Base-by-base conservation (phyloP, 2,113 vertebrate genomes). In the Mionectes macconnelli region DNA sequence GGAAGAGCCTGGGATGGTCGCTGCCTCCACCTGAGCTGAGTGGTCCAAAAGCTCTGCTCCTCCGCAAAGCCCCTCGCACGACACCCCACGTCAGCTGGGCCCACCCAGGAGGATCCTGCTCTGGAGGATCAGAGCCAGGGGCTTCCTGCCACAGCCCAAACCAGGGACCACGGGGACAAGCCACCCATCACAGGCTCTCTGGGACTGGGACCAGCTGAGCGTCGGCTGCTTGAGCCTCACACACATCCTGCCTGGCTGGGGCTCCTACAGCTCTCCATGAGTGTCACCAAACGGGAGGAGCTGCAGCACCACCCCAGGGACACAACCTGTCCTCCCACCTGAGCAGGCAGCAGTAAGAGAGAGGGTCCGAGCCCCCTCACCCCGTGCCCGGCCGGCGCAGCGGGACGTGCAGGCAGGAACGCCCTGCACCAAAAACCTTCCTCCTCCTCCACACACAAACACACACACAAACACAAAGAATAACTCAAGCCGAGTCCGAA, bases 1-100 rank as follows among this genome's bases (percentile, higher is more conserved):
- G 78, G 91, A 96, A 95, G 90, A 96, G 63, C 87, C 92, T 88
- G 87, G 9, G 67, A 88, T 14, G 84, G 83, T 42, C 40, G 33
- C 85, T 88, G 85, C 82, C 82, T 91, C 72, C 67, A 63, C 68
- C 75, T 47, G 67, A 83, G 35, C 6, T 13, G 75, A 84, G 21
- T 12, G 4, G 8, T 80, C n/a, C 52, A n/a, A 50, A 37, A 44
- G 53, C 67, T 87, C 59, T 37, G 20, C 50, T 88, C 78, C 85
- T 85, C 53, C 0, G 47, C 74, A 84, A 50, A 74, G 56, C 60
- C 53, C 53, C 63, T 69, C 2, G 0, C 42, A 16, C 2, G 3
- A 67, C 86, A 90, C 2, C 70, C 91, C 37, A 7, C 7, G 3
- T 45, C 78, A 84, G 84, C 85, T 70, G 78, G 33, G 55, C 81